These are phyloP conservation scores for Limnodromus scolopaceus DNA, from an alignment of 2,797 vertebrate genomes.

Conservation along the genomic window DNA sequence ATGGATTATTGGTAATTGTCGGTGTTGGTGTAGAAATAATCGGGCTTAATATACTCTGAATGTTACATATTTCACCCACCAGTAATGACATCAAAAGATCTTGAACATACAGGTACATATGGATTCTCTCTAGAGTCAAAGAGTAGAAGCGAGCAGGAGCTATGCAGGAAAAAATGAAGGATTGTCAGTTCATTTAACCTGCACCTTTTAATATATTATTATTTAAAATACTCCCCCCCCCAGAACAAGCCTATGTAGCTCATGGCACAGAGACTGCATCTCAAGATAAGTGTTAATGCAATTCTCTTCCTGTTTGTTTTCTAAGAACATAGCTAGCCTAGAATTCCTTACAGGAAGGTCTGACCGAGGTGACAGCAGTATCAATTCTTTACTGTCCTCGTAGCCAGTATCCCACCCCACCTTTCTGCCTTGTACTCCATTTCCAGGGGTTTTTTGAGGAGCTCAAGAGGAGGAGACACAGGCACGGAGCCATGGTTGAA, in stretches of 20 bases:
- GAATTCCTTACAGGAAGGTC: neutral
- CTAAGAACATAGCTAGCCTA: neutral
- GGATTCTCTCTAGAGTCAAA: neutral
- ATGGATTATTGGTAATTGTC: neutral
- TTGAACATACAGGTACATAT: neutral
- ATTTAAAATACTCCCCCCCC: neutral
- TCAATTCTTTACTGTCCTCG: neutral
- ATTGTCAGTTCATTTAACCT: neutral
- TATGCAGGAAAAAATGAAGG: neutral
- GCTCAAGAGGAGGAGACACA: neutral
- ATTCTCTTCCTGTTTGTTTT: neutral
- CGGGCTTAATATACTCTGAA: neutral
- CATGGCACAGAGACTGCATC: neutral
- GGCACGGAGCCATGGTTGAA: neutral
- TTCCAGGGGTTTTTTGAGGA: neutral
- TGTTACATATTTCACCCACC: neutral
- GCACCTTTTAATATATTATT: neutral
- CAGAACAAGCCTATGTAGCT: neutral
- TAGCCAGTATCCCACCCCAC: neutral
- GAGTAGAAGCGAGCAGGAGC: neutral
- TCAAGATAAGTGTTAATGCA: neutral
- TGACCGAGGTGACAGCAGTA: neutral
- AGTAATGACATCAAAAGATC: neutral
- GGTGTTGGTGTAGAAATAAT: neutral
- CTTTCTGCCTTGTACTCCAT: neutral